A percentile compares a stretch with the other conserved stretches of the same genome.
These are phyloP conservation scores for Dryas iulia DNA, from an alignment of 1,140 invertebrate species.

Conservation along the genomic window DNA sequence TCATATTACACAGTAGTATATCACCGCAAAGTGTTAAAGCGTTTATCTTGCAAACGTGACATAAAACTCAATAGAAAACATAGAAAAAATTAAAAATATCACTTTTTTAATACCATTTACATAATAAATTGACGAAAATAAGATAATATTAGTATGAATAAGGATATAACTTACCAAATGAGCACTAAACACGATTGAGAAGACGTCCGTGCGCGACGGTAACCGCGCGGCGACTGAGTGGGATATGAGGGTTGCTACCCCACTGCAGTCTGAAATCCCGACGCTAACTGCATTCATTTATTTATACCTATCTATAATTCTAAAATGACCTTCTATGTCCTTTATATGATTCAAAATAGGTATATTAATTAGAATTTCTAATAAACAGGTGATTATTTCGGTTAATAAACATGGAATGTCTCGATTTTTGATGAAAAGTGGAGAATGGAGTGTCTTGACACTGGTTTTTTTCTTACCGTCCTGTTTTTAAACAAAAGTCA, in stretches of 20 bases:
- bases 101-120: too few relatives aligned
- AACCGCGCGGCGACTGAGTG: neutral
- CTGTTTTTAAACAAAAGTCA: too few relatives aligned
- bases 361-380: too few relatives aligned
- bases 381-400: too few relatives aligned
- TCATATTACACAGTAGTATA: neutral
- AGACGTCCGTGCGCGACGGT: neutral
- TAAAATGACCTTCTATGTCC: neutral
- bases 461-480: too few relatives aligned
- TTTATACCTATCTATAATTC: neutral
- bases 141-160: neutral
- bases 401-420: too few relatives aligned
- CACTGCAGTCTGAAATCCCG: neutral
- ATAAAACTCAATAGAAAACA: neutral
- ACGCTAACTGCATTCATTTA: neutral
- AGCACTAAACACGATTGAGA: neutral
- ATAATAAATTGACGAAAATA: too few relatives aligned
- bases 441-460: too few relatives aligned
- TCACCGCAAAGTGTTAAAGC: neutral
- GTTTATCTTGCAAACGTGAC: neutral
- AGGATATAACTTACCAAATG: neutral
- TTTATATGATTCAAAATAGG: too few relatives aligned
- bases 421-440: too few relatives aligned
- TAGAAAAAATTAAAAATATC: neutral
- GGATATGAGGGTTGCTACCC: slow-evolving; percentile 4